A percentile compares a stretch with the other conserved stretches of the same genome.
phyloP scores from a whole-genome alignment of 2,113 vertebrate genomes.

The Elgaria multicarinata region DNA sequence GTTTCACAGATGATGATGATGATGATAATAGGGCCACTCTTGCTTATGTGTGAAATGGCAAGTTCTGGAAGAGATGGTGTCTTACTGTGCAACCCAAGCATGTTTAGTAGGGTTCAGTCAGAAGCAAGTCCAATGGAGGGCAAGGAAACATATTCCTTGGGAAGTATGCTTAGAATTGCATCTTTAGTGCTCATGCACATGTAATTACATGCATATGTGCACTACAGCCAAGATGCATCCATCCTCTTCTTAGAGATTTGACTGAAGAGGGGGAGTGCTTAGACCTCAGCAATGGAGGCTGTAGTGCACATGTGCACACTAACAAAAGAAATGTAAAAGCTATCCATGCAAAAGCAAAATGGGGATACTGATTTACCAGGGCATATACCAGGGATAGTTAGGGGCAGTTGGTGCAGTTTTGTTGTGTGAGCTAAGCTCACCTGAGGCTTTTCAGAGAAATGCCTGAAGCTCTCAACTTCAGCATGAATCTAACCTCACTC shows the following conservation, averaged over 20 bases:
- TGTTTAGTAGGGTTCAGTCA: background rate
- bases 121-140: background rate
- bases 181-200: background rate
- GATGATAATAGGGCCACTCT: background rate
- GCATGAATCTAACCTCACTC: constrained; percentile 55
- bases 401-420: constrained; percentile 58
- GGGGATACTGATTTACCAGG: background rate
- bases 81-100: too few relatives aligned
- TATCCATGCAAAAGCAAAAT: background rate
- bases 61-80: background rate
- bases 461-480: constrained; percentile 41
- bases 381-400: background rate
- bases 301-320: background rate
- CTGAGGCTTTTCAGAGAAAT: constrained; percentile 54
- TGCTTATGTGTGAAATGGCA: background rate
- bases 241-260: background rate
- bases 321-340: background rate
- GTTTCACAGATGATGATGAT: too few relatives aligned
- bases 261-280: background rate
- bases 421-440: constrained; percentile 71
- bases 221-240: background rate
- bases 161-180: background rate
- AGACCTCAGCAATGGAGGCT: background rate
- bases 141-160: background rate
- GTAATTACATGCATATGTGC: too few relatives aligned